phyloP scores from a whole-genome alignment of 2,797 vertebrate species.

The Hyperoplus lanceolatus region DNA sequence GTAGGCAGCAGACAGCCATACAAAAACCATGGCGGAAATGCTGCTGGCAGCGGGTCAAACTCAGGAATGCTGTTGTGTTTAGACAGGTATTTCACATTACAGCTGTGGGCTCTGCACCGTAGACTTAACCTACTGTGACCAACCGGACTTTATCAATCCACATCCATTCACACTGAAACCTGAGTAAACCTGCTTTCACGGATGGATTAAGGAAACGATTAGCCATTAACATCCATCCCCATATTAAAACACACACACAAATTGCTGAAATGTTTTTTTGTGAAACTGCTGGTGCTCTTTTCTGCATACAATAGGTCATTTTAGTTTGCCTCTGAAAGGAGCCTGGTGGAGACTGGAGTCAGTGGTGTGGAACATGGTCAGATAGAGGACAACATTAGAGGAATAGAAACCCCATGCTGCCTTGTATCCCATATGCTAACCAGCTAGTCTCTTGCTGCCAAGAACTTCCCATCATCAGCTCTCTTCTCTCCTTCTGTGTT shows the following conservation, averaged over 20 bases:
- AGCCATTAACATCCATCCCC: not conserved
- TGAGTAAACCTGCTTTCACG: not conserved
- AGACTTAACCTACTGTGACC: conserved; percentile 3
- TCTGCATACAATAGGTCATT: conserved; percentile 35
- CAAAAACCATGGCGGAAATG: conserved; percentile 10
- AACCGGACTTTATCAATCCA: conserved; percentile 17
- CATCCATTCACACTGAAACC: conserved; percentile 5
- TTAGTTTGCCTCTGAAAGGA: conserved; percentile 32
- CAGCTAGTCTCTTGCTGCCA: conserved; percentile 43
- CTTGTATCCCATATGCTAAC: conserved; percentile 25
- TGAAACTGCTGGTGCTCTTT: not conserved
- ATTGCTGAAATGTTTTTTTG: conserved; percentile 12
- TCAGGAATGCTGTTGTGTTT: conserved; percentile 33
- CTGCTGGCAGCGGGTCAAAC: conserved; percentile 11
- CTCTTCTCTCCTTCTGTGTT: conserved; percentile 29
- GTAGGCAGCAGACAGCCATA: conserved; percentile 3
- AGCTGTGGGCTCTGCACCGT: conserved; percentile 14
- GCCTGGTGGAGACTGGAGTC: conserved; percentile 3
- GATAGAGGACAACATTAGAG: conserved; percentile 29
- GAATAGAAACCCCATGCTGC: conserved; percentile 38
- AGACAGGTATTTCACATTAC: conserved; percentile 23
- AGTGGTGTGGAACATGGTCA: conserved; percentile 33
- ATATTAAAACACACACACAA: conserved; percentile 11
- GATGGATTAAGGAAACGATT: conserved; percentile 43
- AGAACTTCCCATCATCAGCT: conserved; percentile 45